These are phyloP conservation scores for Hycleus cichorii DNA, from an alignment of 1,140 invertebrate genomes.

Conservation along the genomic window DNA sequence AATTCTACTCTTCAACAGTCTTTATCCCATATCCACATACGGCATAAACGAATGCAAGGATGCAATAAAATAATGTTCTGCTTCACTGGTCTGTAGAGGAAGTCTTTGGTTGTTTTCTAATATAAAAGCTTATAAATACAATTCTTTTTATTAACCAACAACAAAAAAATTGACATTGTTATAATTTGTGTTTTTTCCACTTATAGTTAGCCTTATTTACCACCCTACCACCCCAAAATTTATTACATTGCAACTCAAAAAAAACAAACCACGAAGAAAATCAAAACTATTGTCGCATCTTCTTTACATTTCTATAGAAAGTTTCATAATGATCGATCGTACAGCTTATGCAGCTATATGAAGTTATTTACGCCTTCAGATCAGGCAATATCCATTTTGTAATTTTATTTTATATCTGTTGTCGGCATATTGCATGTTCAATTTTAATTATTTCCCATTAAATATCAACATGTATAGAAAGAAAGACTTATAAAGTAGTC, in stretches of 20 bases:
- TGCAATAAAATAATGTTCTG: constrained; percentile 22
- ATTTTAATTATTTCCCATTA: background rate
- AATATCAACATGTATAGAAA: background rate
- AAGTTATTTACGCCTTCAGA: constrained; percentile 6
- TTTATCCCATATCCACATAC: background rate
- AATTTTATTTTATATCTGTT: too few species aligned
- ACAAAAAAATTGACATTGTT: too few species aligned
- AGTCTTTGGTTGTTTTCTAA: constrained; percentile 18
- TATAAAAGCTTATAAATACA: constrained; percentile 4
- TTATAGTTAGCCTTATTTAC: too few species aligned
- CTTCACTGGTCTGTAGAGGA: constrained; percentile 14
- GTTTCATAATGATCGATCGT: background rate
- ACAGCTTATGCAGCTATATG: background rate
- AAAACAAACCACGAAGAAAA: too few species aligned
- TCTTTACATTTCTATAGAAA: too few species aligned
- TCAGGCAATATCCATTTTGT: background rate
- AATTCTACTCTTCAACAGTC: too few species aligned
- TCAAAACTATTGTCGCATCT: too few species aligned
- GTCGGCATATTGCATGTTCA: background rate
- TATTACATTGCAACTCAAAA: too few species aligned
- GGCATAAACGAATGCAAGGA: background rate
- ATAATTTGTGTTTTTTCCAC: too few species aligned
- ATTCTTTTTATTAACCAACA: too few species aligned
- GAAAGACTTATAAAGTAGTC: background rate
- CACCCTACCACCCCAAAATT: too few species aligned